Evolutionary conservation across 2,113 vertebrate genomes (phyloP), one percentile per base, ranked within the genome.

Genomic region (Lampris incognitus): DNA sequence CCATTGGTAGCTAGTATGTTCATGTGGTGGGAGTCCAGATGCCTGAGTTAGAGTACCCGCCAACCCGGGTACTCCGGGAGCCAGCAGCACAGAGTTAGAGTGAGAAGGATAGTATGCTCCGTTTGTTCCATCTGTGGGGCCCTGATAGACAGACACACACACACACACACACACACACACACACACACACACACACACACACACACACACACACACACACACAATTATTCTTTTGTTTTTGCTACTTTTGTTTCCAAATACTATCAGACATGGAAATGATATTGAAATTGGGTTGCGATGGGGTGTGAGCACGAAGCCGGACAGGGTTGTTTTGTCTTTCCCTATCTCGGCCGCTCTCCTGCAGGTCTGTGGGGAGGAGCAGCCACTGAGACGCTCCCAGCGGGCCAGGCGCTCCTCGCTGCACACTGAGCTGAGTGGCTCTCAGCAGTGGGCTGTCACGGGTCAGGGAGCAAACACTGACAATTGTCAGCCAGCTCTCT

Each of bases 401-500:
- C 46, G 37, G 13, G 13, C 49, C 9, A 1, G 0, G 78, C 83
- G 74, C 74, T 66, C 41, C 58, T 83, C 78, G 60, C 50, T 46
- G 69, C 74, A 69, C 37, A 50, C 50, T 44, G 38, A 58, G 66
- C 65, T 24, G 71, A 83, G 78, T 87, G 69, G 81, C 70, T 84
- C 81, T 72, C 67, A 66, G 57, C 84, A 72, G 85, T 71, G 54
- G 74, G 83, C 48, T 62, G 56, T 69, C 87, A 83, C 49, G 78
- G 92, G 91, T 93, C 90, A 91, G 39, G 76, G 73, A 90, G 81
- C 87, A 87, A 79, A 88, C 92, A 81, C 86, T 83, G 87, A 77
- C 40, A 13, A 74, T 85, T 91, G 90, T 88, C 91, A 85, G 59
- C 71, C 60, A 46, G 64, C 75, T 72, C 76, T 76, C 76, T 74